phyloP scores from a whole-genome alignment of 2,888 invertebrate species.

The Hyppa rectilinea region DNA sequence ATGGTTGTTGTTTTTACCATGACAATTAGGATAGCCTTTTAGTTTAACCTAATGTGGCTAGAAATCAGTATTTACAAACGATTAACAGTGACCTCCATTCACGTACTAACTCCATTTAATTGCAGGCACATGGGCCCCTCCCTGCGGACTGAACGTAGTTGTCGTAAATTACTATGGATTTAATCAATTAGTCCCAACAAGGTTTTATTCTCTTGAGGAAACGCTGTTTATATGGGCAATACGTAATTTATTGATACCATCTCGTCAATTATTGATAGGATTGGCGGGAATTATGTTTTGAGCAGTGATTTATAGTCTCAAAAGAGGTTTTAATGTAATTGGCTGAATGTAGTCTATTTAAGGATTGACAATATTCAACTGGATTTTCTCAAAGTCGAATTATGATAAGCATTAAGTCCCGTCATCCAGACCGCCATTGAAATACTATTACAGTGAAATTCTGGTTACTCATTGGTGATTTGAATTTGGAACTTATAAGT shows the following conservation, averaged over 20 bases:
- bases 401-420: not conserved
- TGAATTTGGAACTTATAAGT: not conserved
- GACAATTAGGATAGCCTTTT: not conserved
- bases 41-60: not conserved
- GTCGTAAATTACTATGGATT: conserved; percentile 36
- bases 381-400: too few species aligned
- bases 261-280: conserved; percentile 12
- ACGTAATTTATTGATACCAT: conserved; percentile 22
- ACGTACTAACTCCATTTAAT: conserved; percentile 22
- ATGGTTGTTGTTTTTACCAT: not conserved
- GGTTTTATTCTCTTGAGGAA: not conserved
- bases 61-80: not conserved
- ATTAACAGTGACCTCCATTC: conserved; percentile 3
- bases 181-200: conserved; percentile 44
- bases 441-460: not conserved
- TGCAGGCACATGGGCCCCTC: conserved; percentile 9
- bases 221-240: conserved; percentile 2
- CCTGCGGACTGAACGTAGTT: conserved; percentile 5
- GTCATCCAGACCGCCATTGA: not conserved
- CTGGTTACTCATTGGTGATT: not conserved
- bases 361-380: too few species aligned
- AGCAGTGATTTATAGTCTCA: not conserved
- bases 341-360: not conserved
- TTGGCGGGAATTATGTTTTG: not conserved
- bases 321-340: not conserved